phyloP scores from a whole-genome alignment of 2,113 vertebrate species.

The Xiphorhynchus elegans region DNA sequence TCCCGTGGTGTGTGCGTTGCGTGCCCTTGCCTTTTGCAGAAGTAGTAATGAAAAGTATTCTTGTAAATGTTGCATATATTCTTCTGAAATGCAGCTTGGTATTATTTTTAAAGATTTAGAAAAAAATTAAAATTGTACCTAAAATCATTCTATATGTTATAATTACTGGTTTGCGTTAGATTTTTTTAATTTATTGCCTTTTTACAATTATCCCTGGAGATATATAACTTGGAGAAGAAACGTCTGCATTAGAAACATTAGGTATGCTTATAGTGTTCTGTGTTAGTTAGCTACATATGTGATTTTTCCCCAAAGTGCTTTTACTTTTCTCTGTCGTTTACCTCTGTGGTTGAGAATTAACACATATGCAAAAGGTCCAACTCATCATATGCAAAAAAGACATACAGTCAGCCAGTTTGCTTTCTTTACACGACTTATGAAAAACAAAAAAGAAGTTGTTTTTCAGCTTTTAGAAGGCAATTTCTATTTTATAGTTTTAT shows the following conservation, averaged over 20 bases:
- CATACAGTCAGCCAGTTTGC: not conserved
- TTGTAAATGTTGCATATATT: slow-evolving; percentile 41
- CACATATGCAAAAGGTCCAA: slow-evolving; percentile 37
- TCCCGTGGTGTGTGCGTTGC: not conserved
- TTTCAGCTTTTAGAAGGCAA: slow-evolving; percentile 3
- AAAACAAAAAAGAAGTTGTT: not conserved
- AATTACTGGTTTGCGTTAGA: slow-evolving; percentile 75
- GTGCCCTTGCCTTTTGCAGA: not conserved
- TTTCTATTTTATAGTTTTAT: not conserved
- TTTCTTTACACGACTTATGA: not conserved
- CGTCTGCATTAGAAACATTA: slow-evolving; percentile 89
- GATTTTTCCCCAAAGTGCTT: slow-evolving; percentile 78
- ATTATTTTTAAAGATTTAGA: slow-evolving; percentile 25
- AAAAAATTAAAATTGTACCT: slow-evolving; percentile 46
- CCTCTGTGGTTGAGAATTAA: slow-evolving; percentile 73
- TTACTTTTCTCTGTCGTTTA: slow-evolving; percentile 77
- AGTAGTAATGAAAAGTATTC: not conserved
- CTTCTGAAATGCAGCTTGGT: slow-evolving; percentile 49
- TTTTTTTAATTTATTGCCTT: slow-evolving; percentile 85
- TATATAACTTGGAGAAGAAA: slow-evolving; percentile 88
- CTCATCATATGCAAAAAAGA: slow-evolving; percentile 12
- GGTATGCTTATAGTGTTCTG: slow-evolving; percentile 83
- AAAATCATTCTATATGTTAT: slow-evolving; percentile 73
- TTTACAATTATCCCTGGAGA: slow-evolving; percentile 83
- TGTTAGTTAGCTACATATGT: slow-evolving; percentile 84